Base-by-base conservation (phyloP, 2,888 invertebrate genomes). In the Syritta pipiens region DNA sequence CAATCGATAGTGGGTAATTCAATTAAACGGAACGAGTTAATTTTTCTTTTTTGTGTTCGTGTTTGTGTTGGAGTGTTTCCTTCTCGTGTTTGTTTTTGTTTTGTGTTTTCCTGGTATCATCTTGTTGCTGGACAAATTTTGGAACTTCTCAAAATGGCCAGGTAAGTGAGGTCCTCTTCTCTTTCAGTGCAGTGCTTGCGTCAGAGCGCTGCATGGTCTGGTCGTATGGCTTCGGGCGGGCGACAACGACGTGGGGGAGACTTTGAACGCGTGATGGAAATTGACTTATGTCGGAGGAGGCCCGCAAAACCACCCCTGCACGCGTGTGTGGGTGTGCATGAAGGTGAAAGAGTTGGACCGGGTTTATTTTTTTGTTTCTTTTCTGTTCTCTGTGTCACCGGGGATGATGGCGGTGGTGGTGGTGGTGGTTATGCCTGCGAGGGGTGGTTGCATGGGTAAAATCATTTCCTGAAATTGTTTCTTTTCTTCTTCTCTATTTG, bases 1-100 rank as follows among this genome's bases (percentile, higher is more conserved):
- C 48, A 65, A 77, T 77, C 77, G 72, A 77, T 67, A 67, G 59
- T 49, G 63, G 57, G 24, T 77, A 77, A 77, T 77, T 77, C 17
- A 72, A 77, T 77, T 77, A 77, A 35, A 48, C 46, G 24, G 40
- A 60, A 40, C 46, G 37, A 49, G 17, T 48, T 49, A 14, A 20
- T 40, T 30, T 63, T 26, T 17, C 12, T 44, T 48, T 17, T 32
- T 48, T 35, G 10, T 35, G 26, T 30, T 49, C 7, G 14, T 17
- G 35, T 19, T 24, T 10, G 57, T 57, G 40, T 53, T 24, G 24
- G 20, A 35, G 51, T 51, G 35, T 24, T 19, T 37, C 24, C 17
- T 24, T 22, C 37, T 40, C 63, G 30, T 28, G 17, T 12, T 55
- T n/a, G 40, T 46, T 10, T 7, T 4, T 20, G 20, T 37, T 35